phyloP scores from a whole-genome alignment of 1,140 invertebrate species.

The Euwallacea similis region DNA sequence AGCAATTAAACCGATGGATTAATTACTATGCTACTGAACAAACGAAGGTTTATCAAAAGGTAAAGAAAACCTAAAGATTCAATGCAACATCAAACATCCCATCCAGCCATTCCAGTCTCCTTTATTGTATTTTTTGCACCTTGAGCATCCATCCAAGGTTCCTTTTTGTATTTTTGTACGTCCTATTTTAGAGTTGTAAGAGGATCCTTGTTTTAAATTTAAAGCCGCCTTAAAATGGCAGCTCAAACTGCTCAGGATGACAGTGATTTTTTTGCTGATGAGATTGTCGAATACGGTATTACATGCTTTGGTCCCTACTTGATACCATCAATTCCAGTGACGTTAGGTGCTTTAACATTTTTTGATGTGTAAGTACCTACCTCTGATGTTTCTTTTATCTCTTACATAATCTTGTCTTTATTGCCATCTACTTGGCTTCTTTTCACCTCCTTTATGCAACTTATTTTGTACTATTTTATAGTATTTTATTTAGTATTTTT shows the following conservation, averaged over 20 bases:
- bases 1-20: not conserved
- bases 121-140: too few species aligned
- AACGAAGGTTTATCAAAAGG: constrained; percentile 38
- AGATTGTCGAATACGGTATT: constrained; percentile 5
- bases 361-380: constrained; percentile 40
- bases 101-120: too few species aligned
- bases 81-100: too few species aligned
- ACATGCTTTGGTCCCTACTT: constrained; percentile 9
- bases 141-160: too few species aligned
- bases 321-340: constrained; percentile 28
- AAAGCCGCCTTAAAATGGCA: constrained; percentile 11
- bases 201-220: not conserved
- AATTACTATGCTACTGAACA: constrained; percentile 25
- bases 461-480: too few species aligned
- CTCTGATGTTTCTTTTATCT: not conserved
- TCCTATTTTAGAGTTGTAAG: constrained; percentile 1
- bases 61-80: constrained; percentile 1
- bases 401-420: too few species aligned
- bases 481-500: too few species aligned
- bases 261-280: constrained; percentile 8
- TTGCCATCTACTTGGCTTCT: too few species aligned
- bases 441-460: too few species aligned
- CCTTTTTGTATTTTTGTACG: not conserved
- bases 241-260: constrained; percentile 4
- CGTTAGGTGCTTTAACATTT: constrained; percentile 31